phyloP scores from a whole-genome alignment of 2,797 vertebrate genomes.

The Anabas testudineus region DNA sequence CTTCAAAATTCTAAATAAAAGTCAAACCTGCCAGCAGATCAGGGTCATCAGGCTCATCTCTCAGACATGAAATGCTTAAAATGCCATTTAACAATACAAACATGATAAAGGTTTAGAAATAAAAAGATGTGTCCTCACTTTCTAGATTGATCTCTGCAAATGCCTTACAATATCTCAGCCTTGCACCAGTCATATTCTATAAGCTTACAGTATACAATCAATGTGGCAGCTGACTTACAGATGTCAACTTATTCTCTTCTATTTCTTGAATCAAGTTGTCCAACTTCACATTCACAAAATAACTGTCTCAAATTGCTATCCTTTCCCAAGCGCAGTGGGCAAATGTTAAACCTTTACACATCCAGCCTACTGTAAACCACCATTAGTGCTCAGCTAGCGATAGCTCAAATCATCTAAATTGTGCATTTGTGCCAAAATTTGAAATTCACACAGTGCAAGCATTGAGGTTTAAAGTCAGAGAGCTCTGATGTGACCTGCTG shows the following conservation, averaged over 20 bases:
- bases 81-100: constrained; percentile 3
- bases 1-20: neutral
- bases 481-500: constrained; percentile 58
- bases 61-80: neutral
- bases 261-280: constrained; percentile 17
- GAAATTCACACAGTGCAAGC: constrained; percentile 32
- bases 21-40: neutral
- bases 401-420: constrained; percentile 46
- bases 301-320: constrained; percentile 21
- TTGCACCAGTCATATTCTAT: neutral
- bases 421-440: constrained; percentile 17
- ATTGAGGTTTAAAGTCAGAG: constrained; percentile 45
- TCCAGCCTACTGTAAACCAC: constrained; percentile 21
- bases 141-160: neutral
- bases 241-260: constrained; percentile 36
- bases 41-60: neutral
- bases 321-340: constrained; percentile 3
- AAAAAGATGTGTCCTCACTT: neutral
- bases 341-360: constrained; percentile 35
- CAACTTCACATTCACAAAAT: constrained; percentile 38
- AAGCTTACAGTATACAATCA: neutral
- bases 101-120: neutral
- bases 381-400: constrained; percentile 26
- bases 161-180: neutral
- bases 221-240: constrained; percentile 11